Evolutionary conservation across 1,140 invertebrate genomes (phyloP).

Genomic region (Apis dorsata): DNA sequence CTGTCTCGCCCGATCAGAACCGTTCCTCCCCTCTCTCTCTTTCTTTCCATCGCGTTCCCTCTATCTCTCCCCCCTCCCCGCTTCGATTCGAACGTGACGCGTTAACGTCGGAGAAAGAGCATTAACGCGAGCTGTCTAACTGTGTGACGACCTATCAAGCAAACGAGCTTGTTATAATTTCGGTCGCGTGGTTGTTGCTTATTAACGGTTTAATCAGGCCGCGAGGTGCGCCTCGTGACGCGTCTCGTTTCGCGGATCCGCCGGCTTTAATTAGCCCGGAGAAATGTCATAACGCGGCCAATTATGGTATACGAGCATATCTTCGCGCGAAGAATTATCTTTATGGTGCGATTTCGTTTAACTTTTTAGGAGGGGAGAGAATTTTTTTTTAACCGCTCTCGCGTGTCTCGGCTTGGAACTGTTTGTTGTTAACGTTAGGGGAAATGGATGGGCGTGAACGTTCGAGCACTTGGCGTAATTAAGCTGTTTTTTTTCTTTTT

Average conservation of each 20-base stretch:
- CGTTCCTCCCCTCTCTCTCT: too few relatives aligned
- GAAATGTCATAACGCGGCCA: not conserved
- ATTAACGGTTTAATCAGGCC: conserved; percentile 14
- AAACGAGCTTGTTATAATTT: conserved; percentile 15
- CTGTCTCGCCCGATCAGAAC: too few relatives aligned
- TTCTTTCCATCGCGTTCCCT: not conserved
- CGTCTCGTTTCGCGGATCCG: not conserved
- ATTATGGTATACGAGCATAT: not conserved
- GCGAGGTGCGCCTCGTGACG: not conserved
- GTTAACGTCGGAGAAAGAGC: not conserved
- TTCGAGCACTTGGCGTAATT: too few relatives aligned
- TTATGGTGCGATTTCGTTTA: not conserved
- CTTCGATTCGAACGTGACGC: not conserved
- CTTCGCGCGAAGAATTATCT: not conserved
- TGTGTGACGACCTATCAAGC: not conserved
- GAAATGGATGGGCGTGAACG: too few relatives aligned
- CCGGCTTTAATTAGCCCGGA: not conserved
- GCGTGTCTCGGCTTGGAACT: too few relatives aligned
- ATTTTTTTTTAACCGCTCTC: too few relatives aligned
- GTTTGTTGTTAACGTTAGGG: too few relatives aligned
- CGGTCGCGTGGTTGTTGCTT: not conserved
- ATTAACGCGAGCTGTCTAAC: too few relatives aligned
- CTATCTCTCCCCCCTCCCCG: not conserved
- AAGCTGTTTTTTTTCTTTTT: too few relatives aligned
- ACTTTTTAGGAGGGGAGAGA: too few relatives aligned